Evolutionary conservation across 2,888 invertebrate genomes (phyloP).

Genomic region (Auanema sp.): DNA sequence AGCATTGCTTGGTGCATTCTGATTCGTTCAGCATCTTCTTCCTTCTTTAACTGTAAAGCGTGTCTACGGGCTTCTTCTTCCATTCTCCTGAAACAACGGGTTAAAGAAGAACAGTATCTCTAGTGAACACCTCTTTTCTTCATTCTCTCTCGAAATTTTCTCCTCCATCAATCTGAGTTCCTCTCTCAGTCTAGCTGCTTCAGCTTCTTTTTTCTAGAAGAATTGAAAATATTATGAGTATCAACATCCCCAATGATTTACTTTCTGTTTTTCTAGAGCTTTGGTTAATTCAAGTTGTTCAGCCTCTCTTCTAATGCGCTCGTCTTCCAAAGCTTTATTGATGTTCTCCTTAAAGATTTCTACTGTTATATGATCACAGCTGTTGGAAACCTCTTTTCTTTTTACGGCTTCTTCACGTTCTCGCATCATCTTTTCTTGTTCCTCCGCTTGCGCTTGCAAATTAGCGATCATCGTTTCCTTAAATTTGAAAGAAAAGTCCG

Average conservation of each 20-base stretch:
- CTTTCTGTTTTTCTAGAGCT: no score
- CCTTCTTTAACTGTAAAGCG: conserved; percentile 12
- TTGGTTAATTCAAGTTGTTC: no score
- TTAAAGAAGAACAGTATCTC: no score
- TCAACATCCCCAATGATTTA: no score
- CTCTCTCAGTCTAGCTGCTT: background rate
- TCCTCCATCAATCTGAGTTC: conserved; percentile 3
- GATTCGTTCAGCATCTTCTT: conserved; percentile 13
- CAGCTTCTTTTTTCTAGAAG: background rate
- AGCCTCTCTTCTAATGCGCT: no score
- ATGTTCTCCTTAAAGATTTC: no score
- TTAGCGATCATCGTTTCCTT: background rate
- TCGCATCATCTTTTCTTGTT: background rate
- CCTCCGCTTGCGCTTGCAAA: background rate
- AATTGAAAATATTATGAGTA: no score
- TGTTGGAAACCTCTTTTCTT: background rate
- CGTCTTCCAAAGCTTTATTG: no score
- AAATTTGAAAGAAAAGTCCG: no score
- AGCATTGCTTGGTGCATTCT: conserved; percentile 1
- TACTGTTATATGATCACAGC: no score
- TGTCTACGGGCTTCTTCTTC: conserved; percentile 17
- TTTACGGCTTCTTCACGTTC: background rate
- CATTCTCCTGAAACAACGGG: background rate
- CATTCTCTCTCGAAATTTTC: conserved; percentile 2
- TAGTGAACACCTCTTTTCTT: conserved; percentile 11